These are phyloP conservation scores for Psilopsiagon aymara DNA, from an alignment of 2,113 vertebrate species.

Conservation along the genomic window DNA sequence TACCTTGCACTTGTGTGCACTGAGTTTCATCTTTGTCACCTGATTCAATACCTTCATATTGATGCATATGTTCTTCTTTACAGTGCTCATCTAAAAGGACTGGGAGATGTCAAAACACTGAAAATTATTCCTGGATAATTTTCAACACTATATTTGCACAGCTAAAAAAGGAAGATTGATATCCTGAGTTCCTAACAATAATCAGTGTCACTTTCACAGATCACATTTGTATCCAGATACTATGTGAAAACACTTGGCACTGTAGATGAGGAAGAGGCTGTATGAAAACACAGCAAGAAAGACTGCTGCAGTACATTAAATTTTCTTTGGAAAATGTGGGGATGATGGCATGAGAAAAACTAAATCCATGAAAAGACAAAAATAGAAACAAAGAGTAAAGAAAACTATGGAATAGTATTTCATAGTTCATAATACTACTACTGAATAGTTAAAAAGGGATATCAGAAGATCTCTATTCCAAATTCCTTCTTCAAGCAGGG, in stretches of 20 bases:
- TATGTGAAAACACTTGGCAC: neutral
- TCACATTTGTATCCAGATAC: neutral
- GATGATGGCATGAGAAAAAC: neutral
- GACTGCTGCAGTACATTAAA: neutral
- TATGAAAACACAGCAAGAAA: neutral
- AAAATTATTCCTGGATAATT: slow-evolving; percentile 11
- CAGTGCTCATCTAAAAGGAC: neutral
- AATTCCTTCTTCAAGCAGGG: neutral
- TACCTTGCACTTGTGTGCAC: neutral
- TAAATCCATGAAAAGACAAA: neutral
- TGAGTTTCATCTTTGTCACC: neutral
- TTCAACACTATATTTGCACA: slow-evolving; percentile 3
- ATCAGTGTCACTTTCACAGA: neutral
- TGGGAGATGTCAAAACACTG: slow-evolving; percentile 12
- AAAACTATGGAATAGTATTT: neutral
- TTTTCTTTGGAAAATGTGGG: neutral
- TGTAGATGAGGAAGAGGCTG: neutral
- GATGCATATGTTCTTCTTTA: neutral
- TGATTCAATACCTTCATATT: neutral
- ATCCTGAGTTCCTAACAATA: neutral
- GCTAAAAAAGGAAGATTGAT: slow-evolving; percentile 10
- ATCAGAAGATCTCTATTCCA: neutral
- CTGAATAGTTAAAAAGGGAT: neutral
- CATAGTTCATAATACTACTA: too few species aligned
- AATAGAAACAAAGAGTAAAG: neutral